Evolutionary conservation across 2,113 vertebrate species (phyloP), one percentile per base, ranked within the genome.

Genomic region (Alouatta palliata): DNA sequence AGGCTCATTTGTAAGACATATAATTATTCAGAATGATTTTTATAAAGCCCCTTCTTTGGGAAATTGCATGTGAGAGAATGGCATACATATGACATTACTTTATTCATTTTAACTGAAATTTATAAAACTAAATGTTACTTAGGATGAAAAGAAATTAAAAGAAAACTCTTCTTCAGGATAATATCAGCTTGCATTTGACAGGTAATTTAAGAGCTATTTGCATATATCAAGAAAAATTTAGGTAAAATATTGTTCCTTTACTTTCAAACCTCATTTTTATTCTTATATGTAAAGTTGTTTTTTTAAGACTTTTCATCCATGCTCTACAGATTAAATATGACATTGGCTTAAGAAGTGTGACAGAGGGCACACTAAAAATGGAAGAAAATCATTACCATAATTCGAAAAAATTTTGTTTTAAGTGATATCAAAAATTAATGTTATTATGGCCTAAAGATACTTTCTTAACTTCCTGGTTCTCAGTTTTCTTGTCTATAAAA

Each of bases 1-100:
- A 93, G 54, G 23, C 30, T 81, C 37, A 81, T 81, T 85, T 91
- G 37, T 70, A 90, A 94, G 70, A 96, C 88, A 88, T 56, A 81
- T 0, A 96, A 20, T 37, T 27, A 85, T 70, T 84, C 21, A 20
- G 32, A 93, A 77, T 84, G 43, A 81, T 58, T 85, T 90, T 95
- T 75, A 82, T 93, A 35, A 19, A 87, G 95, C 3, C 9, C 52
- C 79, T 96, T 94, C 37, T 90, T 84, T 89, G 76, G n/a, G 79
- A 96, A 93, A 88, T 91, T 85, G 30, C 12, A 91, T 8, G 49
- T 85, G 21, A 81, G 45, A 91, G 85, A 95, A 84, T 56, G 30
- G 45, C 79, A 47, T 85, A 9, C 54, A n/a, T 58, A 2, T 87
- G 71, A 82, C 27, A 84, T 66, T 71, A 20, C 21, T 87, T 91